Percentiles rank a stretch among this genome's conserved stretches.
Evolutionary conservation across 2,888 invertebrate genomes (phyloP).

Genomic region (Hipparchia semele): DNA sequence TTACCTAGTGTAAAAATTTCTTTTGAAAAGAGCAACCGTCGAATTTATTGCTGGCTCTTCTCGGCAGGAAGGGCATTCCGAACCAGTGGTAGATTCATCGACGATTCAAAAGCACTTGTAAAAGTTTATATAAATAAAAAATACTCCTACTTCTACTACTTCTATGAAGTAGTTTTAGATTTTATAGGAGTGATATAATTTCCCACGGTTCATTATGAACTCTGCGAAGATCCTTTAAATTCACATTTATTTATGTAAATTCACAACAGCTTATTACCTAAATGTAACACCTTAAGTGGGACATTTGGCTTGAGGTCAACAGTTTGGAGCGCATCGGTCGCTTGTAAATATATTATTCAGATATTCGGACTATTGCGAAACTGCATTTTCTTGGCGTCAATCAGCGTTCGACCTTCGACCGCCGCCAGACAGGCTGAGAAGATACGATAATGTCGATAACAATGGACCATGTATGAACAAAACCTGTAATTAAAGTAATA

Average conservation of each 20-base stretch:
- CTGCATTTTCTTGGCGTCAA: slow-evolving; percentile 27
- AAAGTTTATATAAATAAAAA: no score
- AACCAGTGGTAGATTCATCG: no score
- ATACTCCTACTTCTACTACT: no score
- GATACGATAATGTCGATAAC: slow-evolving; percentile 15
- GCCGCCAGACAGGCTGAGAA: slow-evolving; percentile 26
- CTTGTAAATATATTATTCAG: slow-evolving; percentile 12
- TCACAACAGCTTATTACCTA: not conserved
- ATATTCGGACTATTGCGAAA: slow-evolving; percentile 18
- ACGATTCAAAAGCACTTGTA: no score
- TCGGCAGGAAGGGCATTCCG: no score
- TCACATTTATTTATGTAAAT: slow-evolving; percentile 17
- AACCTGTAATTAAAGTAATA: slow-evolving; percentile 13
- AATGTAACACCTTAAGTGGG: slow-evolving; percentile 20
- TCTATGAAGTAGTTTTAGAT: not conserved
- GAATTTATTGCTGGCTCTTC: no score
- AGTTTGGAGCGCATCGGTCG: slow-evolving; percentile 13
- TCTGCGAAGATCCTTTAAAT: slow-evolving; percentile 9
- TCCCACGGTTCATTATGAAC: slow-evolving; percentile 17
- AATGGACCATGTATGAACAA: slow-evolving; percentile 18
- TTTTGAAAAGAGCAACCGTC: no score
- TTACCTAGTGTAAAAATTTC: no score
- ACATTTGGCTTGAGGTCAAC: slow-evolving; percentile 20
- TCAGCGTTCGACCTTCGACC: slow-evolving; percentile 25
- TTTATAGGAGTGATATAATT: slow-evolving; percentile 3